These are phyloP conservation scores for Anniella stebbinsi DNA, from an alignment of 2,797 vertebrate species.

Conservation along the genomic window DNA sequence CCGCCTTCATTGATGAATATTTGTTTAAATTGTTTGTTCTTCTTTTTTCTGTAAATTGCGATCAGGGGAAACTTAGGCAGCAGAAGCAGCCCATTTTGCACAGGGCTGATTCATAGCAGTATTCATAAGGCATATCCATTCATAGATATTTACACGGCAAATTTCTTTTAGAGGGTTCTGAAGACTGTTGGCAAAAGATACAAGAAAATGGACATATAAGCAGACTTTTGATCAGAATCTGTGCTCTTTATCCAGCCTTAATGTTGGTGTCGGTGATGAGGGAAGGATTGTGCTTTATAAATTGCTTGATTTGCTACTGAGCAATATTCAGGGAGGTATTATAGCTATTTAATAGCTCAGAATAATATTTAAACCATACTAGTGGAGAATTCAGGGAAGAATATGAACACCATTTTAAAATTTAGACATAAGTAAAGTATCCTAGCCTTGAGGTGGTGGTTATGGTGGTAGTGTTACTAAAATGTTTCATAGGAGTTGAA, in stretches of 20 bases:
- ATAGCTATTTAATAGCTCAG: neutral
- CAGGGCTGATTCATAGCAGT: slow-evolving; percentile 35
- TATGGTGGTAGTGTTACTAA: neutral
- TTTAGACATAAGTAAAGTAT: neutral
- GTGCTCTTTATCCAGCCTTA: neutral
- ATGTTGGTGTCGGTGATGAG: neutral
- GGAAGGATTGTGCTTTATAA: neutral
- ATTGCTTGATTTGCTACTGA: neutral
- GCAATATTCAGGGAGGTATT: neutral
- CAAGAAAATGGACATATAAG: neutral
- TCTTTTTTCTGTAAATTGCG: slow-evolving; percentile 61
- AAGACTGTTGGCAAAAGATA: neutral
- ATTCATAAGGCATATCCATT: slow-evolving; percentile 19
- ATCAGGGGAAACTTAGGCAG: neutral
- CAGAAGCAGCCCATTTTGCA: slow-evolving; percentile 26
- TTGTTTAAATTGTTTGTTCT: slow-evolving; percentile 71
- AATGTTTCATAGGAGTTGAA: neutral
- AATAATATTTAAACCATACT: neutral
- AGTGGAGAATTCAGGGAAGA: neutral
- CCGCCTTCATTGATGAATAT: slow-evolving; percentile 72
- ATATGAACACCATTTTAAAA: neutral
- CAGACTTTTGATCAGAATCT: neutral
- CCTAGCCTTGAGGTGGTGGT: neutral
- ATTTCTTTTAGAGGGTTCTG: neutral
- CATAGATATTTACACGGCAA: neutral